Base-by-base conservation (phyloP, 2,888 invertebrate genomes). In the Hyposoter dolosus region DNA sequence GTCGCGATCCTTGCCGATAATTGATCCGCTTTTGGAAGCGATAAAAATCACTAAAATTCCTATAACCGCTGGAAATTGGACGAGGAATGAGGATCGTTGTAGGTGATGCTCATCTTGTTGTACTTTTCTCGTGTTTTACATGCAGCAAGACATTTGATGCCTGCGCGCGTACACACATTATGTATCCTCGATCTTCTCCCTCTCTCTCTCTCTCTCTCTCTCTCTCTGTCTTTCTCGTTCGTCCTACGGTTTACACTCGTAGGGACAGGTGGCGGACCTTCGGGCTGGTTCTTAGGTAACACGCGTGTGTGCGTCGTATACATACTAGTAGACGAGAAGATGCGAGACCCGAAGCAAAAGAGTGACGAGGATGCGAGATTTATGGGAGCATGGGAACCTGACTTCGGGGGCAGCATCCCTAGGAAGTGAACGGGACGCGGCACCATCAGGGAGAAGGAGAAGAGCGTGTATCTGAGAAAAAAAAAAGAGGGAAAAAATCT, bases 331-430 rank as follows among this genome's bases (percentile, higher is more conserved):
- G 78, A 78, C 60, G 78, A 78, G 76, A 71, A 71, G 88, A 80
- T 35, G 40, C 40, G 40, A 40, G 40, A 40, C 9, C 68, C 53
- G 47, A 65, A 50, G 72, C 78, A 53, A 76, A 75, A 85, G 80
- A 43, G 82, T 53, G 80, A 88, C 77, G 53, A 86, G 83, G 88
- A 88, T 10, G 85, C 79, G 80, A 75, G 72, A 89, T 88, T 82
- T 88, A 86, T 75, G 91, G 92, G 93, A 90, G 93, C 94, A 94
- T 94, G 94, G 94, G 94, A 94, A 94, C 93, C 94, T 94, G 93
- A 94, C 93, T 94, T 93, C 91, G 92, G 92, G 93, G 85, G 88
- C 93, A 93, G 93, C 94, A 93, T 94, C 94, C 93, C 93, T 93
- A 93, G 92, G 92, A 93, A 93, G 91, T 91, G 90, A 90, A 90